Evolutionary conservation across 2,113 vertebrate genomes (phyloP).

Genomic region (Dipodomys merriami): DNA sequence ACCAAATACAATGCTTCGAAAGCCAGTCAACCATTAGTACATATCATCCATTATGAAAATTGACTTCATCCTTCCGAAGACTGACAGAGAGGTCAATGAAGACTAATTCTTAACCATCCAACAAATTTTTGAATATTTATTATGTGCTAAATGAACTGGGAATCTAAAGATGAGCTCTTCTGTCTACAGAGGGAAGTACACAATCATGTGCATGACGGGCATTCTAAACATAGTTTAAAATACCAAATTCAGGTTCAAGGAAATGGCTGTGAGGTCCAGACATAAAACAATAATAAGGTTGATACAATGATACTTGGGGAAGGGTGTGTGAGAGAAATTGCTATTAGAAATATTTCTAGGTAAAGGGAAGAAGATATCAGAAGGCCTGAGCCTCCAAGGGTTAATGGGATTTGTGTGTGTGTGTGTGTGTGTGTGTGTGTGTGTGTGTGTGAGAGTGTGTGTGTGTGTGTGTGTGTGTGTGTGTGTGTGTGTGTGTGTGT

Average conservation of each 20-base stretch:
- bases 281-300: background rate
- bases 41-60: constrained; percentile 46
- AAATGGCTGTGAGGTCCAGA: background rate
- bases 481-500: too few relatives aligned
- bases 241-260: background rate
- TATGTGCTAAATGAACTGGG: background rate
- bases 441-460: too few relatives aligned
- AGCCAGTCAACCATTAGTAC: constrained; percentile 42
- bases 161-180: background rate
- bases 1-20: constrained; percentile 56
- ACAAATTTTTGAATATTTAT: constrained; percentile 23
- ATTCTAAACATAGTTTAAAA: constrained; percentile 39
- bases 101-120: constrained; percentile 47
- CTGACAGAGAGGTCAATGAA: constrained; percentile 46
- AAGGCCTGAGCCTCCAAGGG: background rate
- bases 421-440: too few relatives aligned
- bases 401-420: background rate
- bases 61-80: constrained; percentile 43
- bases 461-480: too few relatives aligned
- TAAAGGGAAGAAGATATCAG: background rate
- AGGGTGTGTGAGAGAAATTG: too few relatives aligned
- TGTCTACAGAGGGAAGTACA: background rate
- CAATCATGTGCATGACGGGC: background rate
- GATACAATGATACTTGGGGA: too few relatives aligned
- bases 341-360: background rate